A percentile compares a stretch with the other conserved stretches of the same genome.
Evolutionary conservation across 1,140 invertebrate genomes (phyloP).

Genomic region (Saccostrea cuccullata): DNA sequence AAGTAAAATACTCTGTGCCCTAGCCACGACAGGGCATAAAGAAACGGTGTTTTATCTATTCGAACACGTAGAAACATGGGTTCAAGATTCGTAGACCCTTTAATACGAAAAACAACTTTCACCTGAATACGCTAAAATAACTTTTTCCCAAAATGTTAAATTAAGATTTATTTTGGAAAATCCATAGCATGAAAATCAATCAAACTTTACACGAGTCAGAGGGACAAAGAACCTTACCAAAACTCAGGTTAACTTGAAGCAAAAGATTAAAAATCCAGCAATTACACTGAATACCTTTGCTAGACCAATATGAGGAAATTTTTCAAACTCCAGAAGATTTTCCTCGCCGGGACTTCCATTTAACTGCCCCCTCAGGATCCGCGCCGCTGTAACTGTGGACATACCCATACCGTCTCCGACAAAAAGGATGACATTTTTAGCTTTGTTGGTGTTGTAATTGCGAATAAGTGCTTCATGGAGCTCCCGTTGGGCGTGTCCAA

Average conservation of each 20-base stretch:
- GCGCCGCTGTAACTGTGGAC: constrained; percentile 90
- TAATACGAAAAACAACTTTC: too few relatives aligned
- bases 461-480: constrained; percentile 33
- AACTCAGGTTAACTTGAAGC: too few relatives aligned
- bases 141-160: too few relatives aligned
- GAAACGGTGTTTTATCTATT: too few relatives aligned
- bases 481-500: constrained; percentile 36
- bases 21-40: too few relatives aligned
- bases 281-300: constrained; percentile 83
- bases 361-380: constrained; percentile 86
- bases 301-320: constrained; percentile 86
- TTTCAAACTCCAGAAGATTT: constrained; percentile 85
- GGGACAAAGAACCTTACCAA: too few relatives aligned
- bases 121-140: too few relatives aligned
- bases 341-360: constrained; percentile 84
- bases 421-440: constrained; percentile 95
- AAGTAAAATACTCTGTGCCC: too few relatives aligned
- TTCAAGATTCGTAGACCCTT: too few relatives aligned
- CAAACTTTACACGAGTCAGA: too few relatives aligned
- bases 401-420: constrained; percentile 97
- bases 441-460: constrained; percentile 75
- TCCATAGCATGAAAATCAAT: neutral
- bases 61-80: too few relatives aligned
- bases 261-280: too few relatives aligned
- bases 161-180: neutral